Evolutionary conservation across 2,888 invertebrate genomes (phyloP).

Genomic region (Zaprionus lineosus): DNA sequence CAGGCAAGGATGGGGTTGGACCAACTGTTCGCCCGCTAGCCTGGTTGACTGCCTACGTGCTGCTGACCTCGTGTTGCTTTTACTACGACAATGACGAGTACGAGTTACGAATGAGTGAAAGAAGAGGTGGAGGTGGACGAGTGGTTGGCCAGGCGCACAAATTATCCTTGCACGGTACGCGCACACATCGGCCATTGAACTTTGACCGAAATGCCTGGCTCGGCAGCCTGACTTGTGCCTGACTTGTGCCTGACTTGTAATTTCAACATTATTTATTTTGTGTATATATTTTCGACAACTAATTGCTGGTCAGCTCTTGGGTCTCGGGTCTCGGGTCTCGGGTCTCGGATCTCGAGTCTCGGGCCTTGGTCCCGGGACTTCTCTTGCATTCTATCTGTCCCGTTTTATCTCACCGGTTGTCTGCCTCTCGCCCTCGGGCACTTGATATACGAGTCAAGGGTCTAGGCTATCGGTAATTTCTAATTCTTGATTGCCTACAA

Average conservation of each 20-base stretch:
- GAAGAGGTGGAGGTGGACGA: neutral
- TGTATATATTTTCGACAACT: slow-evolving; percentile 50
- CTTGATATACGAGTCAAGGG: slow-evolving; percentile 24
- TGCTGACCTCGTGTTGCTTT: slow-evolving; percentile 67
- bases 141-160: slow-evolving; percentile 35
- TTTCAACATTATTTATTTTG: slow-evolving; percentile 66
- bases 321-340: neutral
- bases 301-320: slow-evolving; percentile 34
- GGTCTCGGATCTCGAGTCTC: neutral
- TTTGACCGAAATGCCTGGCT: slow-evolving; percentile 64
- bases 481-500: slow-evolving; percentile 8
- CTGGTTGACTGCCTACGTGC: slow-evolving; percentile 62
- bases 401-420: neutral
- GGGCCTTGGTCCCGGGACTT: neutral
- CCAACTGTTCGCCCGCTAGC: slow-evolving; percentile 8
- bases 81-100: slow-evolving; percentile 39
- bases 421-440: neutral
- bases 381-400: neutral
- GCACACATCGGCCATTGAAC: slow-evolving; percentile 55
- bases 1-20: slow-evolving; percentile 1
- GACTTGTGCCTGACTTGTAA: slow-evolving; percentile 42
- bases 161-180: slow-evolving; percentile 66
- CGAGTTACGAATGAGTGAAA: neutral
- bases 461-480: slow-evolving; percentile 25
- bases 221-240: too few relatives aligned